A percentile compares a stretch with the other conserved stretches of the same genome.
phyloP scores from a whole-genome alignment of 1,140 invertebrate genomes.

The Epicauta chinensis region DNA sequence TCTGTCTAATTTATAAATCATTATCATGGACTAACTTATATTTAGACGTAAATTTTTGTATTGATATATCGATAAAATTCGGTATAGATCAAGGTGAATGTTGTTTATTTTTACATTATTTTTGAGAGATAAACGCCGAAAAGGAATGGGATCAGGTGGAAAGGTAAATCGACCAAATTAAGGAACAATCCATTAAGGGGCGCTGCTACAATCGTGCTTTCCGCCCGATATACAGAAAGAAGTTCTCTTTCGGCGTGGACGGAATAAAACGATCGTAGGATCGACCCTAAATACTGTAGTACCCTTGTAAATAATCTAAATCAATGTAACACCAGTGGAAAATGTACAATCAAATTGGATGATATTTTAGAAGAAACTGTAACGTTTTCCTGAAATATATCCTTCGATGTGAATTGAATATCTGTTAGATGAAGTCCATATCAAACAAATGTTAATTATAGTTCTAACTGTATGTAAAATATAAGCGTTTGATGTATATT shows the following conservation, averaged over 20 bases:
- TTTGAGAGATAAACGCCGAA: neutral
- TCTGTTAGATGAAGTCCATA: neutral
- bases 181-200: slow-evolving; percentile 11
- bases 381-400: slow-evolving; percentile 1
- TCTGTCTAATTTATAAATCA: slow-evolving; percentile 12
- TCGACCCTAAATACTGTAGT: slow-evolving; percentile 9
- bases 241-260: too few species aligned
- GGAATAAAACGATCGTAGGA: slow-evolving; percentile 4
- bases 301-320: slow-evolving; percentile 6
- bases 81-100: too few species aligned
- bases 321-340: slow-evolving; percentile 13
- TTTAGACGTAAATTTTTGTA: slow-evolving; percentile 4
- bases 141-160: too few species aligned
- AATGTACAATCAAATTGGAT: slow-evolving; percentile 13
- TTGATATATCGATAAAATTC: neutral
- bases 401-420: too few species aligned
- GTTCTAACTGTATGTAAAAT: neutral
- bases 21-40: slow-evolving; percentile 8
- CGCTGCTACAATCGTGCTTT: too few species aligned
- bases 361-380: neutral
- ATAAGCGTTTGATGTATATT: neutral
- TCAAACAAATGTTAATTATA: neutral
- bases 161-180: slow-evolving; percentile 6
- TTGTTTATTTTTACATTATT: too few species aligned
- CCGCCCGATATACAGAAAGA: too few species aligned